These are phyloP conservation scores for Notolabrus celidotus DNA, from an alignment of 2,797 vertebrate species.

Conservation along the genomic window DNA sequence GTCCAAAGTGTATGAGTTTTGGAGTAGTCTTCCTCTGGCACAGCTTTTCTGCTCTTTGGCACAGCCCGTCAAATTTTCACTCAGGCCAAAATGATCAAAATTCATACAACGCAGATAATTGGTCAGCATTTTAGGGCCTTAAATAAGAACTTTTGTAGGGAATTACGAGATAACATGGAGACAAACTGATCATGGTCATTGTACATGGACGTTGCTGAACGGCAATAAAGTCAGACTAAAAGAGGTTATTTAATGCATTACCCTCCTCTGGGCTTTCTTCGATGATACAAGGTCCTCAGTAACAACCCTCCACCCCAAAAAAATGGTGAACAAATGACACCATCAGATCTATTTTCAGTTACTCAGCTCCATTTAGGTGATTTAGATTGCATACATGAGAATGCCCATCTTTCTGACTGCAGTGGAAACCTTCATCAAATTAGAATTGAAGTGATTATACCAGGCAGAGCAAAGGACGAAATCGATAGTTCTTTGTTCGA, in stretches of 20 bases:
- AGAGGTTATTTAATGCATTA: constrained; percentile 43
- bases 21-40: constrained; percentile 18
- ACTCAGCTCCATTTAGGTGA: constrained; percentile 68
- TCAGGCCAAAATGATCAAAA: background rate
- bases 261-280: constrained; percentile 23
- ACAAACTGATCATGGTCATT: constrained; percentile 23
- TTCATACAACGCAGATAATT: background rate
- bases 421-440: constrained; percentile 82
- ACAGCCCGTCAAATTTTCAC: constrained; percentile 4
- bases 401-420: constrained; percentile 66
- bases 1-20: constrained; percentile 17
- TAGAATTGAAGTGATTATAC: constrained; percentile 84
- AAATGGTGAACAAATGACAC: constrained; percentile 41
- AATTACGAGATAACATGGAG: constrained; percentile 11
- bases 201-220: constrained; percentile 21
- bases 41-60: constrained; percentile 26
- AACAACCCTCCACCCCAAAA: constrained; percentile 24
- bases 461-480: constrained; percentile 74
- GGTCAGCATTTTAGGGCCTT: constrained; percentile 9
- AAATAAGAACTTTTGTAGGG: background rate
- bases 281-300: constrained; percentile 38
- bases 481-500: constrained; percentile 82
- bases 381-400: constrained; percentile 69
- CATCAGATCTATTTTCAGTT: constrained; percentile 68
- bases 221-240: constrained; percentile 1